Base-by-base conservation (phyloP, 2,113 vertebrate species). In the Neodontobutis hainanensis region DNA sequence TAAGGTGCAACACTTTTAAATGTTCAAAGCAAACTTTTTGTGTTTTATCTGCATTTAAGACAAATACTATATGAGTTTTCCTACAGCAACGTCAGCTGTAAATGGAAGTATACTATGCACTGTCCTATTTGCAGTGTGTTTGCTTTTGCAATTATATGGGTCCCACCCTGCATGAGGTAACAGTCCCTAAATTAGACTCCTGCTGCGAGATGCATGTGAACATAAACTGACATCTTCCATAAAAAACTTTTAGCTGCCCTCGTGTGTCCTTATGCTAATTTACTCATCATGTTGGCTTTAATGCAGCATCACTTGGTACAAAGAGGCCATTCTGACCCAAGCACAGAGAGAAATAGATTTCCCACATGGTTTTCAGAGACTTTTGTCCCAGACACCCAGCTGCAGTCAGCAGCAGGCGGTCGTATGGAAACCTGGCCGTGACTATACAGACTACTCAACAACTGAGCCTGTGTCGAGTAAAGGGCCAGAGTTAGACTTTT, bases 331-430 rank as follows among this genome's bases (percentile, higher is more conserved):
- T 84, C 73, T 73, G 75, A 82, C 62, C 69, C 38, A 73, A 50
- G 68, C 70, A n/a, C 49, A 44, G 60, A 57, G 56, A 32, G 61
- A 72, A 76, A 85, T 68, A 61, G 68, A 79, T 88, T 85, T 73
- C 70, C 75, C 77, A 73, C 81, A 76, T 84, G 70, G 16, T 81
- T 73, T 80, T 71, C 42, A 3, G 77, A 75, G 51, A 47, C 71
- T 88, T 85, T 73, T 47, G 66, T 56, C 63, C 42, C 77, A 82
- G 73, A 78, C 79, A 72, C 76, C 79, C 77, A 83, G 72, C 70
- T 84, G 75, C 63, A 82, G 65, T 60, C 66, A 60, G 62, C 70
- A 71, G 72, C 67, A 75, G 59, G 32, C 73, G 67, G 68, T 68
- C 61, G 9, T 58, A 62, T 79, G 75, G 81, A 84, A 78, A 83